Percentiles rank a stretch among this genome's conserved stretches.
Evolutionary conservation across 1,140 invertebrate genomes (phyloP).

Genomic region (Apolygus lucorum): DNA sequence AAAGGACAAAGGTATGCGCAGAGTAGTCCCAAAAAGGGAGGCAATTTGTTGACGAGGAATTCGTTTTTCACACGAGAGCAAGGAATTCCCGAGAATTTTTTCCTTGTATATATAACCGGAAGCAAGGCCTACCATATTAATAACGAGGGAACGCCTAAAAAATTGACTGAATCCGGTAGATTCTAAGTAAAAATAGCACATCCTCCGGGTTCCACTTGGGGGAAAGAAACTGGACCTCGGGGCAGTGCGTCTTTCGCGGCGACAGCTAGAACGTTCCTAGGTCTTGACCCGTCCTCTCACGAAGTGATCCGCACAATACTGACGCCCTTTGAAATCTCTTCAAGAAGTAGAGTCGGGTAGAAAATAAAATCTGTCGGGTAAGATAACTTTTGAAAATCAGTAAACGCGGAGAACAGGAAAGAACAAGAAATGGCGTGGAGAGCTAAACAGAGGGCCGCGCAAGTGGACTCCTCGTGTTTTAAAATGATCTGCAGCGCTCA

Average conservation of each 20-base stretch:
- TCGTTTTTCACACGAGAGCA: not conserved
- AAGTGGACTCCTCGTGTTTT: constrained; percentile 17
- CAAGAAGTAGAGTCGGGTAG: too few species aligned
- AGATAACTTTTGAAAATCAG: too few species aligned
- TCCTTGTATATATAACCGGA: not conserved
- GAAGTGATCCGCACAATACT: not conserved
- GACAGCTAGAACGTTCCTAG: constrained; percentile 11
- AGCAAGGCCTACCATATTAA: constrained; percentile 6
- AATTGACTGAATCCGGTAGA: constrained; percentile 16
- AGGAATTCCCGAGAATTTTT: not conserved
- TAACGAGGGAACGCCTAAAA: constrained; percentile 11
- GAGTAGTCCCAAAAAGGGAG: too few species aligned
- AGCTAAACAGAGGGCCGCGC: not conserved
- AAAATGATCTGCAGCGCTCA: constrained; percentile 33
- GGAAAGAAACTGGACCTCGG: constrained; percentile 10
- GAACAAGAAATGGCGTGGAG: constrained; percentile 9
- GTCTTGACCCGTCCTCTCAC: too few species aligned
- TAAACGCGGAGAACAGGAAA: not conserved
- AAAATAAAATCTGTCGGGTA: too few species aligned
- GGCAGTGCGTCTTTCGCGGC: constrained; percentile 19
- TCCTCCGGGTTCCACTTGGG: constrained; percentile 9
- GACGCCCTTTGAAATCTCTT: not conserved
- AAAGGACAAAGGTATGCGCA: too few species aligned
- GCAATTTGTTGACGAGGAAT: too few species aligned
- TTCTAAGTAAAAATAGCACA: constrained; percentile 11